Base-by-base conservation (phyloP, 64 coral and sea anemone genomes). In the Cladopsammia gracilis region DNA sequence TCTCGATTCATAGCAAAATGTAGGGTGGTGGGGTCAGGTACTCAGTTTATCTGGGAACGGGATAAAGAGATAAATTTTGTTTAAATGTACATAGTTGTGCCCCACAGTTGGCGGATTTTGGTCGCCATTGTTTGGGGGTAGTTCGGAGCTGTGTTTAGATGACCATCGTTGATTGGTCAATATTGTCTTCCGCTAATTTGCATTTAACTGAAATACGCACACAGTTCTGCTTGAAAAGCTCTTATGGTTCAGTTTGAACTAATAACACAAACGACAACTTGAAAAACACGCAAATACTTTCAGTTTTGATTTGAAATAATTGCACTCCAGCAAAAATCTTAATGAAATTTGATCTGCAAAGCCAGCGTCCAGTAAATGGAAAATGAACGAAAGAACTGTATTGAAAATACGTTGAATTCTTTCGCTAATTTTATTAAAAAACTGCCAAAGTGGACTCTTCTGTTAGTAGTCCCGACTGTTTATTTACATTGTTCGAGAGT, bases 71-170 rank as follows among this genome's bases (percentile, higher is more conserved):
- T 43, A 44, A 34, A 25, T 79, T 58, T 64, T 82, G 26, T 25
- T 14, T 2, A 82, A 60, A 58, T 20, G n/a, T 62, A 10, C 48
- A 46, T 3, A 1, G 4, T 77, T 49, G 50, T 13, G 71, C 60
- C 83, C 65, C 44, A 58, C 0, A 2, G 6, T 11, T 11, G 52
- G 52, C 52, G 0, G 6, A 54, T 7, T 11, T 54, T 2, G 52
- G 2, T 11, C 71, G 72, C 25, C 42, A 20, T 73, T 65, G 70
- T 47, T 58, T 83, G 69, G 22, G 88, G 92, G 86, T 52, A 48
- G 58, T 67, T 19, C n/a, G 92, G 57, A 88, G 92, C 86, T 82
- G 92, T 94, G 92, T 58, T 77, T 6, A 89, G 83, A 83, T 89
- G 87, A 68, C 86, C 54, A 9, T 83, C 69, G 48, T 12, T 82